These are phyloP conservation scores for Leucoptera coffeella DNA, from an alignment of 2,888 invertebrate genomes.

Conservation along the genomic window DNA sequence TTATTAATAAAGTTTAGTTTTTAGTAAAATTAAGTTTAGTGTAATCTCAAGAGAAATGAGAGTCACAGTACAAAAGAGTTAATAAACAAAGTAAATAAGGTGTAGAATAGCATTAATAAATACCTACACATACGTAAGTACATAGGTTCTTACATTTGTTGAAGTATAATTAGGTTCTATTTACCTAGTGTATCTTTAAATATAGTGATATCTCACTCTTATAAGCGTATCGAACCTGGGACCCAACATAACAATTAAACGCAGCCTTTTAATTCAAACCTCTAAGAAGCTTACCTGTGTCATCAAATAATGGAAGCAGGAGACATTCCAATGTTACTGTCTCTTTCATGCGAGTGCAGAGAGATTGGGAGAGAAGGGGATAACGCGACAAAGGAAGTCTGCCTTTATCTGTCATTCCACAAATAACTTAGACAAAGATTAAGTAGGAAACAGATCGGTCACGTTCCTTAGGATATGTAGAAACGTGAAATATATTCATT, in stretches of 20 bases:
- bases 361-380: slow-evolving; percentile 12
- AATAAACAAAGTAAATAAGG: too few species aligned
- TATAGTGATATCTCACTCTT: neutral
- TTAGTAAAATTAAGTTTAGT: too few species aligned
- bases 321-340: slow-evolving; percentile 24
- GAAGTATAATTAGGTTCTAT: too few species aligned
- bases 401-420: slow-evolving; percentile 41
- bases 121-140: too few species aligned
- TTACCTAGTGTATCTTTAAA: too few species aligned
- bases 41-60: too few species aligned
- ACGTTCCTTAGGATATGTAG: slow-evolving; percentile 1
- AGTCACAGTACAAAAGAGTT: too few species aligned
- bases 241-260: neutral
- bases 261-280: slow-evolving; percentile 1
- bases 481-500: neutral
- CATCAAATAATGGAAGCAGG: slow-evolving; percentile 27
- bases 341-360: slow-evolving; percentile 9
- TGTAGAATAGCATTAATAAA: too few species aligned
- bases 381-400: slow-evolving; percentile 19
- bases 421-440: slow-evolving; percentile 48
- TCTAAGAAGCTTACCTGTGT: slow-evolving; percentile 1
- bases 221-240: neutral
- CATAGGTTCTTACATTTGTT: too few species aligned
- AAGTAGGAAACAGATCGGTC: slow-evolving; percentile 8
- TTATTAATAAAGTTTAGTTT: too few species aligned